phyloP scores from a whole-genome alignment of 2,888 invertebrate species.

The Bombylius major region DNA sequence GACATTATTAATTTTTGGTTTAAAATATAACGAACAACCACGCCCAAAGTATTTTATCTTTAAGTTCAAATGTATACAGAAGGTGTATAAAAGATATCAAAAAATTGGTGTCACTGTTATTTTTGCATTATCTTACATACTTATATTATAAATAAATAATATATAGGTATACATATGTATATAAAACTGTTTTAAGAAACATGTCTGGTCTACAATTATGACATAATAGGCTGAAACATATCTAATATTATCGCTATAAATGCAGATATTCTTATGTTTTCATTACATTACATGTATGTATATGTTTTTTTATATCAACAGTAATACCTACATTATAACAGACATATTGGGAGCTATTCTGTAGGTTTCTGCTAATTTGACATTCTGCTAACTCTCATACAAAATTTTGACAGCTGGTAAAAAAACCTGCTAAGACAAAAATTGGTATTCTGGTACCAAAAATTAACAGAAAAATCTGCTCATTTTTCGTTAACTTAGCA shows the following conservation, averaged over 20 bases:
- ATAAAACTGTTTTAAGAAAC: not conserved
- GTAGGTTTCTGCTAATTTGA: no score
- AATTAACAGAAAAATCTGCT: no score
- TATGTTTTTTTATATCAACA: no score
- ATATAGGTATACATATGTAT: not conserved
- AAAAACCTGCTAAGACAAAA: no score
- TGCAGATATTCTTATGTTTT: no score
- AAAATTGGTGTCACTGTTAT: not conserved
- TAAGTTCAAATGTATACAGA: not conserved
- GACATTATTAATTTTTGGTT: not conserved
- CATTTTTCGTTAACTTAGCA: no score
- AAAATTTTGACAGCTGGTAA: no score
- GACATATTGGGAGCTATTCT: no score
- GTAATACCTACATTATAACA: no score
- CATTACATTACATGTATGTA: no score
- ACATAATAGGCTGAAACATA: constrained; percentile 7
- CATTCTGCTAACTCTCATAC: no score
- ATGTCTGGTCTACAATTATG: constrained; percentile 7
- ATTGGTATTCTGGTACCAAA: no score
- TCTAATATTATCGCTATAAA: not conserved
- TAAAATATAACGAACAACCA: not conserved
- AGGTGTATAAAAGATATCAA: not conserved
- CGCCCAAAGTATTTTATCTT: constrained; percentile 6
- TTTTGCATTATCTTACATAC: not conserved
- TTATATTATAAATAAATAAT: not conserved